Base-by-base conservation (phyloP, 2,888 invertebrate genomes). In the Clanis bilineata region DNA sequence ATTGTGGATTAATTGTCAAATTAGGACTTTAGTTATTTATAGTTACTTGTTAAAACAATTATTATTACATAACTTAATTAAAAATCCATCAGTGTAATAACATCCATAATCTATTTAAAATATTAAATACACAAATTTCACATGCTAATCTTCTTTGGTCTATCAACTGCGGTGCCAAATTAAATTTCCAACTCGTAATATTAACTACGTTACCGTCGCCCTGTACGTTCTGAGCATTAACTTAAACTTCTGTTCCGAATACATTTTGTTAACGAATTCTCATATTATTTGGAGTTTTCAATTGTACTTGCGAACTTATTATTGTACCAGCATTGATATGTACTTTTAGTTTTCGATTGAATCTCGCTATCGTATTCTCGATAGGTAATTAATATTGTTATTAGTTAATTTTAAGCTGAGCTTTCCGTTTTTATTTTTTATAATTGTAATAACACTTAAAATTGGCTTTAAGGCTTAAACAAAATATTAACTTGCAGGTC, bases 231-330 rank as follows among this genome's bases (percentile, higher is more conserved):
- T 55, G 63, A 66, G 71, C 66, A 65, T 67, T 55, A 63, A 61
- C 56, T 57, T 60, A 72, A 77, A 74, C 65, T 76, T 74, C 73
- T 69, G 63, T 54, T 61, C 58, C 68, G 41, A 68, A 72, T 56
- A 54, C 67, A 72, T 68, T 68, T 65, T 65, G 68, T 58, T 69
- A 71, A 72, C 69, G 66, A 71, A 69, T 68, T 64, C 58, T 60
- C 56, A 47, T 59, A 64, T 66, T 51, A 44, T 56, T n/a, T 57
- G 56, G 18, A 62, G 65, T 63, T 64, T 43, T 59, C 57, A 51
- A 61, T 58, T 65, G 58, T 43, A 23, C 32, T 39, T 23, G 22
- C 15, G 15, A 23, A 10, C 32, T 51, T 32, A 32, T 51, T 51
- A 51, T 51, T 32, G 51, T 10, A 15, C 32, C 18, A 15, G 9